A percentile compares a stretch with the other conserved stretches of the same genome.
Conservation (phyloP, 2,113 vertebrate genomes). For the Heloderma charlesbogerti region DNA sequence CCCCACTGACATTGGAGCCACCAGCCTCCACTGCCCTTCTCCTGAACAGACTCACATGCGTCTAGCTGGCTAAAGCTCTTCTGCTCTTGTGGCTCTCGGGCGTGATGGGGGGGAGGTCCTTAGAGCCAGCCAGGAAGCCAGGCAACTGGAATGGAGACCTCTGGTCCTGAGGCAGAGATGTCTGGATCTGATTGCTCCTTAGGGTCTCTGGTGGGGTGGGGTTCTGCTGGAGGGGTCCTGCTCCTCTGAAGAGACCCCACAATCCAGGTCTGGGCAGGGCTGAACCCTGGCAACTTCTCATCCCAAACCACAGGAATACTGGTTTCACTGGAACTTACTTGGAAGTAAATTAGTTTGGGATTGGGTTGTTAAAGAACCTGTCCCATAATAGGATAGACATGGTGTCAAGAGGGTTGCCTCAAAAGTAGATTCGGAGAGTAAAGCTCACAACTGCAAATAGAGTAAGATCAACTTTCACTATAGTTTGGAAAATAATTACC, state of each 20-base stretch:
- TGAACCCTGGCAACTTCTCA: background rate
- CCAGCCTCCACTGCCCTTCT: too few species aligned
- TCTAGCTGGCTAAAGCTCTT: background rate
- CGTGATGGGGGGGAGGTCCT: too few species aligned
- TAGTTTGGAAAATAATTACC: background rate
- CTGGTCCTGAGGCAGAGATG: too few species aligned
- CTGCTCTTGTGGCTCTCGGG: background rate
- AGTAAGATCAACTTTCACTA: background rate
- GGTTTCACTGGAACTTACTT: background rate
- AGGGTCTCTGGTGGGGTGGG: too few species aligned
- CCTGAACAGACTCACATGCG: too few species aligned
- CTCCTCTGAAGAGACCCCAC: background rate
- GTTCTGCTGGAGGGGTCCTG: too few species aligned
- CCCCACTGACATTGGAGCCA: too few species aligned
- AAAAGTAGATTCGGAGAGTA: background rate
- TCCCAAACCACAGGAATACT: background rate
- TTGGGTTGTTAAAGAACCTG: background rate
- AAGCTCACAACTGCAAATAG: background rate
- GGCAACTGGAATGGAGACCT: too few species aligned
- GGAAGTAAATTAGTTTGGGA: background rate
- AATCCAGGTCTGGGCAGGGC: background rate
- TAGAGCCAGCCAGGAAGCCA: background rate
- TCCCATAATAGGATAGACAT: background rate
- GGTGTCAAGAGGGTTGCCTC: background rate
- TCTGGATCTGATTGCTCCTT: too few species aligned